Base-by-base conservation (phyloP, 2,113 vertebrate genomes). In the Cyprinus carpio region DNA sequence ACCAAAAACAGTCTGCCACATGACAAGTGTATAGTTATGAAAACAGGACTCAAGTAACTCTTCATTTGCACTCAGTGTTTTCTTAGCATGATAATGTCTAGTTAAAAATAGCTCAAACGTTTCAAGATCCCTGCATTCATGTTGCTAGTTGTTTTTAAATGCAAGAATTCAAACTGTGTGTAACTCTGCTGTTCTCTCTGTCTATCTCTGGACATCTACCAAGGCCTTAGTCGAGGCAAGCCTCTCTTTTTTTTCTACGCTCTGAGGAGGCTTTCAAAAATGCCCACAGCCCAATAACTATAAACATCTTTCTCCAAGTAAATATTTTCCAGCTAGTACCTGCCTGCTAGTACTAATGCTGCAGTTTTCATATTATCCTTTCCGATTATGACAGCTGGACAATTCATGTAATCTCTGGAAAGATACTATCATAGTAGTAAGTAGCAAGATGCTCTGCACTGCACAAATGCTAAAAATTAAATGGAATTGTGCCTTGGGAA, bases 211-310 rank as follows among this genome's bases (percentile, higher is more conserved):
- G 54, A 80, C 31, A 27, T 75, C 58, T 84, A 62, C 67, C 84
- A 89, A 87, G 71, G 65, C 64, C 56, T 58, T 76, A 75, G 79
- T 27, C 54, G 31, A 78, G 83, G 27, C 62, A 43, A 86, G 20
- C n/a, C n/a, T 62, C 62, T 31, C 3, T 31, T 25, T 25, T 29
- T 16, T 58, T 46, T 60, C 27, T 77, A 77, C 18, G 6, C 51
- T 25, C 75, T 67, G 87, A 67, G 58, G n/a, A 79, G 64, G 31
- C 25, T 54, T 75, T 82, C n/a, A 58, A 71, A 81, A 86, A 60
- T 64, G 56, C n/a, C 74, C 67, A 25, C 78, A 56, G 43, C 60
- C 10, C 10, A 62, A 25, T 34, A 12, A 51, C 16, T 40, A 49
- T 56, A 69, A 78, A 82, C 80, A 71, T 51, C 31, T 75, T 75